A percentile compares a stretch with the other conserved stretches of the same genome.
These are phyloP conservation scores for Fundulus diaphanus DNA, from an alignment of 2,797 vertebrate species.

Conservation along the genomic window DNA sequence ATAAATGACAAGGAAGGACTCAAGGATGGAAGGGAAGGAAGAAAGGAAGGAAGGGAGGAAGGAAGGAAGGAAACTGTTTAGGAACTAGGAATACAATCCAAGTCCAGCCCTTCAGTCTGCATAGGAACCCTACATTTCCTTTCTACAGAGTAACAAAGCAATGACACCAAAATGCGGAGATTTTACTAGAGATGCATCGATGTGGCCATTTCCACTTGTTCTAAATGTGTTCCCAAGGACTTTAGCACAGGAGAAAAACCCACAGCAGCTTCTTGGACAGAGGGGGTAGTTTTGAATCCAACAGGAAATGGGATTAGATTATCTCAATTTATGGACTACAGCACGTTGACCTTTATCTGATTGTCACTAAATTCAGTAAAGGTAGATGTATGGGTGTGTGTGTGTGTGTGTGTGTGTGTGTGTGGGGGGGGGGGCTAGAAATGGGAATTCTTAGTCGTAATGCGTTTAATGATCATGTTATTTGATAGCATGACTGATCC, in stretches of 20 bases:
- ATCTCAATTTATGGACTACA: neutral
- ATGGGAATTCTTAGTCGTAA: neutral
- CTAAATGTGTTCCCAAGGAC: too few species aligned
- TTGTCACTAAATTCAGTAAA: neutral
- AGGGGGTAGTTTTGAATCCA: neutral
- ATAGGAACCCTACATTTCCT: conserved; percentile 18
- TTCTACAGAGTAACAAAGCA: conserved; percentile 34
- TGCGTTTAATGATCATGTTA: neutral
- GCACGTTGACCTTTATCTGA: neutral
- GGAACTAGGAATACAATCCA: too few species aligned
- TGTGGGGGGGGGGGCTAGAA: too few species aligned
- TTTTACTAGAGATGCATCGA: too few species aligned
- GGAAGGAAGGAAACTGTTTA: too few species aligned
- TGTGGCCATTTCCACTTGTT: too few species aligned
- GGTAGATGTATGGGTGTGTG: too few species aligned
- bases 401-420: too few species aligned
- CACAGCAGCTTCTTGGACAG: neutral
- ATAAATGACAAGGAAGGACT: too few species aligned
- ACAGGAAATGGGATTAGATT: neutral
- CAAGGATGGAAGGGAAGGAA: too few species aligned
- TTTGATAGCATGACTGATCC: neutral
- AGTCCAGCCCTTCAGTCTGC: too few species aligned
- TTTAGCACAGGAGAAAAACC: too few species aligned
- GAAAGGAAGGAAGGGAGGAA: neutral
- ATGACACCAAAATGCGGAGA: conserved; percentile 36